These are phyloP conservation scores for Desmodus rotundus DNA, from an alignment of 2,113 vertebrate species.

Conservation along the genomic window DNA sequence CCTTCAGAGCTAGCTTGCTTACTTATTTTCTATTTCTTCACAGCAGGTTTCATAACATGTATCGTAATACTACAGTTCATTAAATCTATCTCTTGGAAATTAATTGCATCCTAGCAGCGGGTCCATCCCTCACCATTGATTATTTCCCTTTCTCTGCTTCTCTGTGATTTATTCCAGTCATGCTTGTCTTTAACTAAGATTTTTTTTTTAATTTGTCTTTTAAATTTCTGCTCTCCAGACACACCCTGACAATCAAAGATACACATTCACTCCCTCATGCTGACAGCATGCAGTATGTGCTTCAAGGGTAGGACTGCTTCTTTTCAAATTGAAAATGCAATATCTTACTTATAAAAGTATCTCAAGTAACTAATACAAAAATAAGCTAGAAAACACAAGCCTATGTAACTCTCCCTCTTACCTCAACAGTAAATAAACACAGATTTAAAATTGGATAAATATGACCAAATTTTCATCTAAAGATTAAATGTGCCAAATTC, in stretches of 20 bases:
- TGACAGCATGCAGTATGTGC: not conserved
- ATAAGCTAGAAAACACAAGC: not conserved
- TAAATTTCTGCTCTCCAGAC: not conserved
- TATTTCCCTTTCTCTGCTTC: conserved; percentile 38
- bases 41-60: not conserved
- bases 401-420: not conserved
- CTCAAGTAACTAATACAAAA: not conserved
- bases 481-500: not conserved
- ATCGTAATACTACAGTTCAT: not conserved
- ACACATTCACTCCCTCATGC: not conserved
- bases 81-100: conserved; percentile 49
- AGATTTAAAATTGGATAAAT: not conserved
- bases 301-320: not conserved
- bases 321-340: not conserved
- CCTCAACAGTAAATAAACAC: not conserved
- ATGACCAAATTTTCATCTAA: not conserved
- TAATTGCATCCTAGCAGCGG: conserved; percentile 65
- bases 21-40: conserved; percentile 33
- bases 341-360: not conserved
- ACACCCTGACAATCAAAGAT: not conserved
- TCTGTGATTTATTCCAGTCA: conserved; percentile 55
- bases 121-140: conserved; percentile 66
- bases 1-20: not conserved
- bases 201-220: not conserved
- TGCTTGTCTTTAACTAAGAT: conserved; percentile 63